Evolutionary conservation across 2,888 invertebrate genomes (phyloP), one percentile per base, ranked within the genome.

Genomic region (Apeira syringaria): DNA sequence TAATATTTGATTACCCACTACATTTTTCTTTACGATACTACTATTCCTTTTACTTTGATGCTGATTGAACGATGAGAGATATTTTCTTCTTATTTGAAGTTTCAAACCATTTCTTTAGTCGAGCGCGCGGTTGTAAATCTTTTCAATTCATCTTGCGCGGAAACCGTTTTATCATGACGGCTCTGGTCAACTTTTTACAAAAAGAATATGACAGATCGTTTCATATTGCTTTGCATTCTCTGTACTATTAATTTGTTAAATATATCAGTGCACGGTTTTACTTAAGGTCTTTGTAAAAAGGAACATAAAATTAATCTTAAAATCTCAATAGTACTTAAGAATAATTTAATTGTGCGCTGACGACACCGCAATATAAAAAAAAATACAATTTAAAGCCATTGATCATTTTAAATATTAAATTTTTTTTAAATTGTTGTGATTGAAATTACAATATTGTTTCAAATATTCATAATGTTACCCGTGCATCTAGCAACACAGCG

Each of bases 401-500:
- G n/a, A n/a, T n/a, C n/a, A n/a, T n/a, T n/a, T n/a, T n/a, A n/a
- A n/a, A n/a, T n/a, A n/a, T n/a, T n/a, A n/a, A n/a, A n/a, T n/a
- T n/a, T n/a, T n/a, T n/a, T n/a, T n/a, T n/a, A n/a, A n/a, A n/a
- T n/a, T n/a, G n/a, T n/a, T n/a, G n/a, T n/a, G n/a, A n/a, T n/a
- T n/a, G n/a, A n/a, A n/a, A n/a, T n/a, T n/a, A n/a, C n/a, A n/a
- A n/a, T n/a, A n/a, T n/a, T n/a, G n/a, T n/a, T n/a, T n/a, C n/a
- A n/a, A n/a, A n/a, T n/a, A n/a, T n/a, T n/a, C n/a, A n/a, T n/a
- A n/a, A n/a, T n/a, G n/a, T n/a, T n/a, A 53, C 8, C 7, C 50
- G 9, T 31, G 49, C 56, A 59, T 54, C 33, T 24, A 17, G 80
- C 77, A 81, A 77, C 75, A 74, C 71, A 60, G 47, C 61, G 56